These are phyloP conservation scores for Pollenia angustigena DNA, from an alignment of 2,888 invertebrate genomes.

Conservation along the genomic window DNA sequence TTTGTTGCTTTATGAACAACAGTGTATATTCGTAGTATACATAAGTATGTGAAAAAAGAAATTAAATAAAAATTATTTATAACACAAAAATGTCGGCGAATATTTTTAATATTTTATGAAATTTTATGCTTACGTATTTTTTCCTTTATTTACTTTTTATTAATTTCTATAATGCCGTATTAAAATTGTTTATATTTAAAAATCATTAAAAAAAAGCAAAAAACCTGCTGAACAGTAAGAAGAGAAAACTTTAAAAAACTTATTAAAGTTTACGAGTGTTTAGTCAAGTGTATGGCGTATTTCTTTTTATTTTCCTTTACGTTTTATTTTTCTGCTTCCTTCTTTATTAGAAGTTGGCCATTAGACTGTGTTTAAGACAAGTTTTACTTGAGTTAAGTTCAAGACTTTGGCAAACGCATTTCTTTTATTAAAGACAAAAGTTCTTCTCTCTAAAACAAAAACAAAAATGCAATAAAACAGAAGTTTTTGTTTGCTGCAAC, in stretches of 20 bases:
- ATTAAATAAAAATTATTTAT: constrained; percentile 40
- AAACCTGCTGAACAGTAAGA: constrained; percentile 22
- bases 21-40: constrained; percentile 46
- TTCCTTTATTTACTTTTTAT: constrained; percentile 40
- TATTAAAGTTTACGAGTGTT: constrained; percentile 68
- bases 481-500: constrained; percentile 51
- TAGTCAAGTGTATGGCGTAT: constrained; percentile 60
- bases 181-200: constrained; percentile 6
- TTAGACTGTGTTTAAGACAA: constrained; percentile 62
- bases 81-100: constrained; percentile 37
- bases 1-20: neutral
- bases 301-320: constrained; percentile 20
- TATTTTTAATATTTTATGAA: constrained; percentile 41
- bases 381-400: constrained; percentile 50
- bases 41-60: neutral
- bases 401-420: constrained; percentile 61
- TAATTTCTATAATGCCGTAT: constrained; percentile 2
- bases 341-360: constrained; percentile 49
- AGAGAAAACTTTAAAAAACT: constrained; percentile 61
- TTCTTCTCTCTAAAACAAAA: constrained; percentile 23
- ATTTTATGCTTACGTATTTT: constrained; percentile 39
- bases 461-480: constrained; percentile 15
- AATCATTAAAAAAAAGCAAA: constrained; percentile 7
- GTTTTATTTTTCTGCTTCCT: constrained; percentile 28
- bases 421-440: constrained; percentile 56